Evolutionary conservation across 1,140 invertebrate species (phyloP).

Genomic region (Linepithema humile): DNA sequence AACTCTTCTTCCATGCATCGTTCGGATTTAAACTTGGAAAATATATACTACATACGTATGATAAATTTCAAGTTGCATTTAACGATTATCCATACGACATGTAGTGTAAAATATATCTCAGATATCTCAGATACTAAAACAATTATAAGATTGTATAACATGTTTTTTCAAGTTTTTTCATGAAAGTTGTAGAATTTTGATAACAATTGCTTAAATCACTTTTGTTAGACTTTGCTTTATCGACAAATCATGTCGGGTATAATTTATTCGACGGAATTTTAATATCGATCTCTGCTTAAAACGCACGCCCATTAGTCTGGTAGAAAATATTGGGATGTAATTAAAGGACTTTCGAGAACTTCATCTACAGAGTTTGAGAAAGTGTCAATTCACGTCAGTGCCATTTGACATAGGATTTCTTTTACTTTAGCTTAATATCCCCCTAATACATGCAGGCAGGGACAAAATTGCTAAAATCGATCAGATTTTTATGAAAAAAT

Average conservation of each 20-base stretch:
- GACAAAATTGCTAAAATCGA: not conserved
- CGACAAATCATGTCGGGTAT: not conserved
- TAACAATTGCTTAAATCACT: constrained; percentile 6
- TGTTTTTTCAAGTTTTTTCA: not conserved
- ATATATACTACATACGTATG: no score
- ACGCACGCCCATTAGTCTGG: not conserved
- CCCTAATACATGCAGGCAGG: not conserved
- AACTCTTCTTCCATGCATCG: not conserved
- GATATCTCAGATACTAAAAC: not conserved
- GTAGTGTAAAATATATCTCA: not conserved
- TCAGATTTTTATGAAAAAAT: not conserved
- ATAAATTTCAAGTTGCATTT: constrained; percentile 2
- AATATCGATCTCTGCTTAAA: constrained; percentile 33
- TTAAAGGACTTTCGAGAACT: constrained; percentile 20
- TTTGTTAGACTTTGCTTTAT: not conserved
- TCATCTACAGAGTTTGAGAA: constrained; percentile 10
- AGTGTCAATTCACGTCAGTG: constrained; percentile 8
- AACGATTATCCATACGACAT: not conserved
- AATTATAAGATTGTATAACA: not conserved
- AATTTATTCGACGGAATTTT: constrained; percentile 38
- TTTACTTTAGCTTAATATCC: not conserved
- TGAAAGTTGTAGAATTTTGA: not conserved
- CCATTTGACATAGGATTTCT: constrained; percentile 17
- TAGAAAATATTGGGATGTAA: constrained; percentile 30
- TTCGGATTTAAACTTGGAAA: no score